A percentile compares a stretch with the other conserved stretches of the same genome.
Conservation (phyloP, 2,888 invertebrate genomes). For the Norana najaformis region DNA sequence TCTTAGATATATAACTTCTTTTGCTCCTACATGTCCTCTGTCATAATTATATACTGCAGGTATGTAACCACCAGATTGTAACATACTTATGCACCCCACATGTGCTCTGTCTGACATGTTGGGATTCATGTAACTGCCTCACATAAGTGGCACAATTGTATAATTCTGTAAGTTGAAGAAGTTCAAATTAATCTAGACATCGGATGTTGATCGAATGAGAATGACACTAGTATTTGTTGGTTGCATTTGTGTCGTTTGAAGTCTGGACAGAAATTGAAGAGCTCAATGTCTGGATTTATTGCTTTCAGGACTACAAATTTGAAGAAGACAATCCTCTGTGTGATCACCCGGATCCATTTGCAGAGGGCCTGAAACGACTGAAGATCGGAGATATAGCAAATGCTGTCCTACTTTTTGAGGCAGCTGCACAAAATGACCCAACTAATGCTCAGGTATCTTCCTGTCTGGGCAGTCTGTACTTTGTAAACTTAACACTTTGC, state of each 20-base stretch:
- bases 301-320: conserved; percentile 74
- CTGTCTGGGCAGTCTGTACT: background rate
- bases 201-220: background rate
- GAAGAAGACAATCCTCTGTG: conserved; percentile 82
- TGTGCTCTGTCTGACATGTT: too few species aligned
- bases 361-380: conserved; percentile 81
- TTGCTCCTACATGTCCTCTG: too few species aligned
- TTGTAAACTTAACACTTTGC: background rate
- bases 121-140: too few species aligned
- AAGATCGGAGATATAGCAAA: conserved; percentile 88
- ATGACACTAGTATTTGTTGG: background rate
- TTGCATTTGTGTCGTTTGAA: too few species aligned
- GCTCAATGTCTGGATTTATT: background rate
- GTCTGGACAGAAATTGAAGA: background rate
- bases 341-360: conserved; percentile 72
- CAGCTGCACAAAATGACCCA: conserved; percentile 69
- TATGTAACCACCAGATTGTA: too few species aligned
- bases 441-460: conserved; percentile 50
- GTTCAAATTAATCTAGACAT: background rate
- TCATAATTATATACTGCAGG: too few species aligned
- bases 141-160: too few species aligned
- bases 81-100: too few species aligned
- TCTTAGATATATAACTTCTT: too few species aligned
- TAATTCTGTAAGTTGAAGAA: too few species aligned
- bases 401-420: conserved; percentile 94